Evolutionary conservation across 2,113 vertebrate species (phyloP).

Genomic region (Tachuris rubrigastra): DNA sequence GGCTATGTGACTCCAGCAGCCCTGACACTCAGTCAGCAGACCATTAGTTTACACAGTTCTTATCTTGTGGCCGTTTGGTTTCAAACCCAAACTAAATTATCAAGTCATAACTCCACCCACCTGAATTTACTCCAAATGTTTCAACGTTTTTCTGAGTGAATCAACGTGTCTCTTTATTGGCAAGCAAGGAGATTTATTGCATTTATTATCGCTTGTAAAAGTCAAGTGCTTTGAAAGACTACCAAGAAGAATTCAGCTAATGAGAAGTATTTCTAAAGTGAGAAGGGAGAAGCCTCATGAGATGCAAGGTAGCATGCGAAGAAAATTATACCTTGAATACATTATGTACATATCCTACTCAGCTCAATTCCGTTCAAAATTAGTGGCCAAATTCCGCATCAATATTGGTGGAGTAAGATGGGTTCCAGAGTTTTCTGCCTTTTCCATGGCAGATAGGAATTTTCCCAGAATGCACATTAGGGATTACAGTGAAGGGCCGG

Average conservation of each 20-base stretch:
- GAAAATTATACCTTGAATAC: not conserved
- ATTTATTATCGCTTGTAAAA: constrained; percentile 48
- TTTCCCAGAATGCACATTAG: not conserved
- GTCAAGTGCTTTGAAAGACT: constrained; percentile 45
- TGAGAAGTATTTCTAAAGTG: constrained; percentile 16
- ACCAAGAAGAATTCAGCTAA: constrained; percentile 36
- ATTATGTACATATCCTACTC: not conserved
- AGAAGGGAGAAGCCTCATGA: not conserved
- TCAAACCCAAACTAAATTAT: constrained; percentile 37
- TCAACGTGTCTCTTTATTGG: constrained; percentile 8
- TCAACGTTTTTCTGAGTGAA: not conserved
- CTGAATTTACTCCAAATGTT: constrained; percentile 8
- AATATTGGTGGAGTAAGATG: not conserved
- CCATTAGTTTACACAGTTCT: constrained; percentile 31
- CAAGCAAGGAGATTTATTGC: not conserved
- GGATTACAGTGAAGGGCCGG: not conserved
- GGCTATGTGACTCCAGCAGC: not conserved
- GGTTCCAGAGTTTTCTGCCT: not conserved
- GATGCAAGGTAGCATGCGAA: not conserved
- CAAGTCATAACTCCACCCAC: constrained; percentile 22
- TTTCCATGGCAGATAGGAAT: not conserved
- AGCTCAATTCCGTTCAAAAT: not conserved
- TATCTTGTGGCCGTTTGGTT: constrained; percentile 29
- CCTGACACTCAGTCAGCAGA: not conserved
- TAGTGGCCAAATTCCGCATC: not conserved